Conservation (phyloP, 2,888 invertebrate genomes). For the Papilio demoleus region DNA sequence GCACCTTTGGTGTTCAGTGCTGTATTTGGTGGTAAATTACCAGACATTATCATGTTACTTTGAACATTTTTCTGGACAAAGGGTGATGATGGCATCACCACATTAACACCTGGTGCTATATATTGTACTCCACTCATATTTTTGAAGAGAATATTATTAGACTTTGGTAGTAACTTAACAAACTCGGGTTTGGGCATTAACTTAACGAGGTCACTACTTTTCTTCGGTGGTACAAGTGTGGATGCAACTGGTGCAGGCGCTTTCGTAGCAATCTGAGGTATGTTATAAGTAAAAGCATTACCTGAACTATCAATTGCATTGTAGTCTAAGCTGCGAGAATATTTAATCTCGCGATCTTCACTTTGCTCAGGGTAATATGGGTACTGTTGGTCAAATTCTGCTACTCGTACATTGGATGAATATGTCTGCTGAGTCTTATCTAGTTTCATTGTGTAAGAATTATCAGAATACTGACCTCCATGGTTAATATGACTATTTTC, state of each 20-base stretch:
- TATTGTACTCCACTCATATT: conserved; percentile 71
- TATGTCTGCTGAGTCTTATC: conserved; percentile 70
- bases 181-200: conserved; percentile 67
- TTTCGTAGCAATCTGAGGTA: conserved; percentile 60
- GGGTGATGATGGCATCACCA: conserved; percentile 67
- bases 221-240: conserved; percentile 52
- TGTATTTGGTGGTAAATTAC: conserved; percentile 61
- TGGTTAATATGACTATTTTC: conserved; percentile 58
- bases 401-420: conserved; percentile 52
- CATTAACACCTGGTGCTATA: conserved; percentile 63
- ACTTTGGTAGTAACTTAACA: conserved; percentile 69
- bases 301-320: conserved; percentile 61
- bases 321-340: conserved; percentile 75
- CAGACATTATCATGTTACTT: conserved; percentile 73
- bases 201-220: conserved; percentile 64
- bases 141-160: conserved; percentile 73
- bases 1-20: conserved; percentile 62
- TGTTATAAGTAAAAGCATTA: conserved; percentile 61
- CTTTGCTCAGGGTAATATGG: conserved; percentile 67
- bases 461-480: conserved; percentile 55
- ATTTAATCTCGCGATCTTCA: conserved; percentile 75
- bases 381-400: conserved; percentile 69
- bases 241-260: conserved; percentile 56
- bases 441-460: conserved; percentile 62
- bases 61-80: conserved; percentile 78